A percentile compares a stretch with the other conserved stretches of the same genome.
phyloP scores from a whole-genome alignment of 2,797 vertebrate genomes.

The Lerista edwardsae region DNA sequence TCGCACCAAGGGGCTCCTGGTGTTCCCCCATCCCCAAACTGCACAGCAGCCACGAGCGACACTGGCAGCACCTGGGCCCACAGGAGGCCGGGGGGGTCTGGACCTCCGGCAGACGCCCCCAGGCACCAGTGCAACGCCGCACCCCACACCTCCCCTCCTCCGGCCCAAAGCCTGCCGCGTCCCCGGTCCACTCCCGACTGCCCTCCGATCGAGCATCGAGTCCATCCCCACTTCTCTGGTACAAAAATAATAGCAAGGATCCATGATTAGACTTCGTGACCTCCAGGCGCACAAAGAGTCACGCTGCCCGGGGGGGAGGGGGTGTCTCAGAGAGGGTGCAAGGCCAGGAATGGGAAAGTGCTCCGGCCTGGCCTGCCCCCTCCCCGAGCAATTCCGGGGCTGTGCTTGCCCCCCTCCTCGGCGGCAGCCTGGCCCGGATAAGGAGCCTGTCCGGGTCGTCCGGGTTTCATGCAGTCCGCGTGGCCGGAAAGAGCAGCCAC shows the following conservation, averaged over 20 bases:
- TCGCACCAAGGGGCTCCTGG: slow-evolving; percentile 37
- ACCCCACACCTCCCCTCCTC: not conserved
- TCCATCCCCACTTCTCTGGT: slow-evolving; percentile 49
- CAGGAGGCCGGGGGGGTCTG: slow-evolving; percentile 28
- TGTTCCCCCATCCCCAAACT: slow-evolving; percentile 58
- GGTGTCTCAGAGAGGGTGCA: not conserved
- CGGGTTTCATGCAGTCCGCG: not conserved
- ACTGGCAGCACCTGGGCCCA: slow-evolving; percentile 59
- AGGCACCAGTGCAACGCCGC: slow-evolving; percentile 53
- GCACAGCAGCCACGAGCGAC: slow-evolving; percentile 67
- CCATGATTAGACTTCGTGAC: slow-evolving; percentile 50
- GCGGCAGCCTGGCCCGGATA: too few relatives aligned
- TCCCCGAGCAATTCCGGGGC: slow-evolving; percentile 35
- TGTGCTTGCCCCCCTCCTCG: slow-evolving; percentile 30
- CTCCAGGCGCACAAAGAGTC: slow-evolving; percentile 27
- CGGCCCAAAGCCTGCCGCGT: slow-evolving; percentile 26
- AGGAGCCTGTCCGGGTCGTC: slow-evolving; percentile 43
- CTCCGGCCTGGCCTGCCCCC: slow-evolving; percentile 23
- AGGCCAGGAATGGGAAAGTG: slow-evolving; percentile 28
- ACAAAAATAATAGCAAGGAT: slow-evolving; percentile 59
- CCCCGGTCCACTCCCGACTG: not conserved
- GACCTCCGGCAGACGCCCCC: slow-evolving; percentile 61
- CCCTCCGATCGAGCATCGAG: slow-evolving; percentile 35
- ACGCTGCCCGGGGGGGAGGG: not conserved
- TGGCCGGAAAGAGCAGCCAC: not conserved